Conservation (phyloP, 2,888 invertebrate species). For the Balanococcus diminutus region DNA sequence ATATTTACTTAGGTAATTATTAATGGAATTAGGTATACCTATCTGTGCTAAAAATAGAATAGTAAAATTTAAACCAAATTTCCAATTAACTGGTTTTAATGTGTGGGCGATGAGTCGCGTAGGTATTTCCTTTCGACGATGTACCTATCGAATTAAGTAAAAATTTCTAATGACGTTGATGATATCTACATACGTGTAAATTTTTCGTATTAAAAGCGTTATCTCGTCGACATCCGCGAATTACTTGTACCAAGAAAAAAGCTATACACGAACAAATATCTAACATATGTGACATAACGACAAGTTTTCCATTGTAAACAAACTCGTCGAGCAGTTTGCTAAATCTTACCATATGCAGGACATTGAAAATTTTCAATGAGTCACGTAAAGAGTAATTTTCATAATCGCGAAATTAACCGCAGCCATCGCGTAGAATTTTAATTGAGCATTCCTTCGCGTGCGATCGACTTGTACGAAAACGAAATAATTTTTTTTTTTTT, state of each 20-base stretch:
- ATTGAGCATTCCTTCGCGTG: not conserved
- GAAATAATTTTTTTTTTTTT: too few relatives aligned
- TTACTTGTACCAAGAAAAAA: not conserved
- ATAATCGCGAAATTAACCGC: not conserved
- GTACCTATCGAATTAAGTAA: not conserved
- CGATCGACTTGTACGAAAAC: not conserved
- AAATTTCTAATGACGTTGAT: not conserved
- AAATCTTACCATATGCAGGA: not conserved
- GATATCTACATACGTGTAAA: not conserved
- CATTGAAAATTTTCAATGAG: not conserved
- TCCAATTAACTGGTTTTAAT: not conserved
- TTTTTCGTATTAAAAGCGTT: not conserved
- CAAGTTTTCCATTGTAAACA: too few relatives aligned
- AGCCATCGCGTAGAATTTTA: not conserved
- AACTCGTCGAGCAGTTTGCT: too few relatives aligned
- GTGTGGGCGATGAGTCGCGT: not conserved
- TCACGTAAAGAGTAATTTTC: not conserved
- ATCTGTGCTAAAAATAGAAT: not conserved
- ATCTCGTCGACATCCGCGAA: too few relatives aligned
- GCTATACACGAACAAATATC: not conserved
- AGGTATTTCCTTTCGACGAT: not conserved
- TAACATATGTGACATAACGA: too few relatives aligned
- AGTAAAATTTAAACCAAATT: not conserved
- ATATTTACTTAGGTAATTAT: not conserved
- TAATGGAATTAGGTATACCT: too few relatives aligned